A percentile compares a stretch with the other conserved stretches of the same genome.
phyloP scores from a whole-genome alignment of 2,888 invertebrate species.

The Boloria euphrosyne region DNA sequence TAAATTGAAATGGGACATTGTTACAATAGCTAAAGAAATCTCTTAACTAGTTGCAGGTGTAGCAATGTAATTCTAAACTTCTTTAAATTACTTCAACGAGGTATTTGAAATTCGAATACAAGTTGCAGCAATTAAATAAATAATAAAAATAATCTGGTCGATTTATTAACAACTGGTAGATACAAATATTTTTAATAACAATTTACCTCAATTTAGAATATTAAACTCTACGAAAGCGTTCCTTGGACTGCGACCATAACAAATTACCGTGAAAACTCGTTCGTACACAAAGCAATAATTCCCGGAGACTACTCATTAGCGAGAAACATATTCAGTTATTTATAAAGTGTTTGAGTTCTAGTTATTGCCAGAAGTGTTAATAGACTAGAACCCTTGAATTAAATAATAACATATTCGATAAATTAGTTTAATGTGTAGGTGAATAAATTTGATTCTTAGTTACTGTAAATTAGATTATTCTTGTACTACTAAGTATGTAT shows the following conservation, averaged over 20 bases:
- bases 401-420: neutral
- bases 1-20: too few species aligned
- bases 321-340: slow-evolving; percentile 22
- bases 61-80: too few species aligned
- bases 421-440: neutral
- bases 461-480: neutral
- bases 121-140: too few species aligned
- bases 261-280: slow-evolving; percentile 29
- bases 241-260: neutral
- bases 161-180: neutral
- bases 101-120: too few species aligned
- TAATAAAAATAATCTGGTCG: too few species aligned
- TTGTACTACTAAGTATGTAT: neutral
- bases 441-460: neutral
- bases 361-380: slow-evolving; percentile 39
- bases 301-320: slow-evolving; percentile 20
- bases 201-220: neutral
- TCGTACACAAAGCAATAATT: slow-evolving; percentile 49
- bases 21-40: too few species aligned
- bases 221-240: neutral
- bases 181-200: slow-evolving; percentile 2
- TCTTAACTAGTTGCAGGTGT: too few species aligned
- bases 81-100: too few species aligned
- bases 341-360: slow-evolving; percentile 26
- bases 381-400: slow-evolving; percentile 23